Conservation (phyloP, 2,797 vertebrate species). For the Pristis pectinata region DNA sequence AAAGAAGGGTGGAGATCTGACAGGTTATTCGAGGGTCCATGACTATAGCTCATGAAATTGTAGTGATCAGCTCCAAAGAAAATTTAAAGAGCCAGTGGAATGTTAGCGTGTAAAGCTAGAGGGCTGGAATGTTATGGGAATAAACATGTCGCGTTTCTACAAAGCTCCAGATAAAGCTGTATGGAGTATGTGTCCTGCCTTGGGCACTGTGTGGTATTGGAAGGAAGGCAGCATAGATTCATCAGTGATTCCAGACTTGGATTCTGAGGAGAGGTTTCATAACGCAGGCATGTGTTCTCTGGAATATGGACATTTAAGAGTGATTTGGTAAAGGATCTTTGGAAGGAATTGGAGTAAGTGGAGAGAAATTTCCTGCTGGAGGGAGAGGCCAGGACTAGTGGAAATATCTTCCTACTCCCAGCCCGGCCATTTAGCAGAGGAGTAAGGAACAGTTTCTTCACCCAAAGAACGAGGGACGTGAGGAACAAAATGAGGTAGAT, state of each 20-base stretch:
- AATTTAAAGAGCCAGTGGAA: too few species aligned
- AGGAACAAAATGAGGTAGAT: neutral
- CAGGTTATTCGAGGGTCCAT: neutral
- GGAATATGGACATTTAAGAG: neutral
- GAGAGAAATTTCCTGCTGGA: neutral
- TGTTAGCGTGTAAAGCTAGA: too few species aligned
- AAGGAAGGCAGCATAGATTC: too few species aligned
- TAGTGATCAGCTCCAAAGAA: neutral
- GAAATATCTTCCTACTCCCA: neutral
- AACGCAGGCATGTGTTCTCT: too few species aligned
- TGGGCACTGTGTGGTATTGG: too few species aligned
- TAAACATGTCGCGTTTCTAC: too few species aligned
- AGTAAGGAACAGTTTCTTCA: neutral
- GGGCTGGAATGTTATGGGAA: too few species aligned
- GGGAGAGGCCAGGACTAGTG: neutral
- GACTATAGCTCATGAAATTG: neutral
- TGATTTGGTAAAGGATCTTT: neutral
- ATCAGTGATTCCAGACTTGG: neutral
- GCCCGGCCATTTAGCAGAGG: neutral
- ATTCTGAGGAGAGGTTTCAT: neutral
- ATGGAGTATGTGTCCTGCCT: too few species aligned
- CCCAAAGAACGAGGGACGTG: neutral
- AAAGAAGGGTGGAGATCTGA: too few species aligned
- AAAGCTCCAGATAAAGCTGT: too few species aligned
- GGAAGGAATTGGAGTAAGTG: neutral